A percentile compares a stretch with the other conserved stretches of the same genome.
Conservation (phyloP, 2,113 vertebrate species). For the Stigmatopora nigra region DNA sequence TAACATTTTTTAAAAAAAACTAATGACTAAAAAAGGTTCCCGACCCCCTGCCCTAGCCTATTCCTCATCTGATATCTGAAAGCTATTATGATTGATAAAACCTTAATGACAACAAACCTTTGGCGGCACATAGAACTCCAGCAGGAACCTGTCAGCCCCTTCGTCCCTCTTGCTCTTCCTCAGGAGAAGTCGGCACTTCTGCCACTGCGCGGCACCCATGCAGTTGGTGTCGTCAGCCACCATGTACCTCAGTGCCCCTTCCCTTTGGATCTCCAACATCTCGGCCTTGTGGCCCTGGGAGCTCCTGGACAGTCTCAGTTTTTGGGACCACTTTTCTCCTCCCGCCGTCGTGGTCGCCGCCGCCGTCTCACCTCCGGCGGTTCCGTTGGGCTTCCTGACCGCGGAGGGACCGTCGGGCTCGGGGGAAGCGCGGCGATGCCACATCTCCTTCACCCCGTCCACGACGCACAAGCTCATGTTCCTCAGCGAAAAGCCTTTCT, state of each 20-base stretch:
- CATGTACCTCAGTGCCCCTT: slow-evolving; percentile 90
- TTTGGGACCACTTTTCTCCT: slow-evolving; percentile 74
- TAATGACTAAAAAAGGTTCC: too few relatives aligned
- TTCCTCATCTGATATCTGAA: background rate
- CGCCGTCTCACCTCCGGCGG: slow-evolving; percentile 36
- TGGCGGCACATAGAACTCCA: slow-evolving; percentile 94
- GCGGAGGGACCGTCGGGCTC: slow-evolving; percentile 69
- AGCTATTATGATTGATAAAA: too few relatives aligned
- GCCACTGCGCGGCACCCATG: slow-evolving; percentile 85
- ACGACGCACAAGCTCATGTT: slow-evolving; percentile 97
- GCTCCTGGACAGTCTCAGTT: slow-evolving; percentile 61
- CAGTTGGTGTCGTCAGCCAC: slow-evolving; percentile 89
- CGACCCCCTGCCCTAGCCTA: slow-evolving; percentile 11
- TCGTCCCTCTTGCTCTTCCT: slow-evolving; percentile 78
- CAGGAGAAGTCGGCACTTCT: slow-evolving; percentile 91
- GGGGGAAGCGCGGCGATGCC: slow-evolving; percentile 84
- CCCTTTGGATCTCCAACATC: slow-evolving; percentile 88
- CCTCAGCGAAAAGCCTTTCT: slow-evolving; percentile 92
- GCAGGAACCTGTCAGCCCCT: slow-evolving; percentile 82
- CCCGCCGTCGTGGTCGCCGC: slow-evolving; percentile 34
- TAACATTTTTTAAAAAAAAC: too few relatives aligned
- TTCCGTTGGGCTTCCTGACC: slow-evolving; percentile 50
- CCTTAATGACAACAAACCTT: slow-evolving; percentile 72
- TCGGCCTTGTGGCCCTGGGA: slow-evolving; percentile 82
- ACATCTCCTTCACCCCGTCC: slow-evolving; percentile 93